Percentiles rank a stretch among this genome's conserved stretches.
Evolutionary conservation across 2,888 invertebrate genomes (phyloP).

Genomic region (Tiliacea aurago): DNA sequence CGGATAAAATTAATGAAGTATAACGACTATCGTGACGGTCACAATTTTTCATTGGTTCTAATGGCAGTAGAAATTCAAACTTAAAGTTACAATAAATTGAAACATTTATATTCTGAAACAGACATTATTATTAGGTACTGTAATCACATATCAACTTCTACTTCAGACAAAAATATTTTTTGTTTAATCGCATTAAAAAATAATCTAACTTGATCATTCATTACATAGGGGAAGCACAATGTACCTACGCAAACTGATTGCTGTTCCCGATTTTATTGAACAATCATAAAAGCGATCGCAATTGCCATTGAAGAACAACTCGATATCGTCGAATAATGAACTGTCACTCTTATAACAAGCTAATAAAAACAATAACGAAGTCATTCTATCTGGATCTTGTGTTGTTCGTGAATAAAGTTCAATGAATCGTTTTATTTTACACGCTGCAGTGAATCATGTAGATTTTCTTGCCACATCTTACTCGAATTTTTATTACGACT

Average conservation of each 20-base stretch:
- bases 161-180: constrained; percentile 5
- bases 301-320: constrained; percentile 52
- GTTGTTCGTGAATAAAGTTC: constrained; percentile 49
- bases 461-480: constrained; percentile 29
- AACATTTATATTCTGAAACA: constrained; percentile 32
- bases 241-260: constrained; percentile 40
- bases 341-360: constrained; percentile 58
- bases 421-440: constrained; percentile 44
- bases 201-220: not conserved
- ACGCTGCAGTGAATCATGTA: constrained; percentile 27
- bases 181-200: not conserved
- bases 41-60: constrained; percentile 53
- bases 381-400: constrained; percentile 42
- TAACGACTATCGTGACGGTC: constrained; percentile 48
- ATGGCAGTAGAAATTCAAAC: constrained; percentile 38
- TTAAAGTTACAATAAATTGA: constrained; percentile 47
- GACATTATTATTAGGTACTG: constrained; percentile 19
- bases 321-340: constrained; percentile 54
- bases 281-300: constrained; percentile 53
- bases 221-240: not conserved
- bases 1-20: constrained; percentile 67
- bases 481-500: constrained; percentile 36
- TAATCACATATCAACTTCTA: constrained; percentile 32
- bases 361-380: constrained; percentile 59
- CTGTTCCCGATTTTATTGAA: constrained; percentile 51